Base-by-base conservation (phyloP, 2,888 invertebrate genomes). In the Agrotis puta region DNA sequence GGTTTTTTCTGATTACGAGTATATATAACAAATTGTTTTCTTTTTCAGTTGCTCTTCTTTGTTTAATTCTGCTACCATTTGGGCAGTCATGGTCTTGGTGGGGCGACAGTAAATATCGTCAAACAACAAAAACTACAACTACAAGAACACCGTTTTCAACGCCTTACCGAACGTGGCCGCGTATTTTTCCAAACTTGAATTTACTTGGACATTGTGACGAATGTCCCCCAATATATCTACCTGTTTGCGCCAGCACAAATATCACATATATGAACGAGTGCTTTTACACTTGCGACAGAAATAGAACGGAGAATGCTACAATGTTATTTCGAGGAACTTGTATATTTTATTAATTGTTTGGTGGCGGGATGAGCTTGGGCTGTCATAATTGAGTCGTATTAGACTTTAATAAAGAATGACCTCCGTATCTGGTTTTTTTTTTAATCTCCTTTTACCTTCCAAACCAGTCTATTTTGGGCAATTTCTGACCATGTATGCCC, bases 291-390 rank as follows among this genome's bases (percentile, higher is more conserved):
- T 66, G 66, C n/a, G 66, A 66, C 24, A 2, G 16, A 3, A 0
- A 0, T 1, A 66, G 13, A 16, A 2, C 22, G 2, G 2, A 24
- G n/a, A 4, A 1, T 0, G n/a, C 66, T 4, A 0, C 2, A 16
- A 3, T 48, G 0, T 2, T 43, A 20, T 13, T 3, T 13, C 39
- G 66, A 50, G 16, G 66, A 24, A 7, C 7, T 50, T 66, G 66
- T 24, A 67, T 66, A 50, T 66, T 66, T 66, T 66, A 0, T 67
- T 66, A 67, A 66, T 33, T 33, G 5, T n/a, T 18, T 13, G 6
- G 33, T n/a, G 27, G 13, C 2, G 18, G 27, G 27, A 16, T 1
- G 3, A 24, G 9, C 16, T 22, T 9, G 16, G 16, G 4, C 16
- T 14, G 0, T 16, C 1, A 14, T 14, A 14, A 45, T 45, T 16